Evolutionary conservation across 2,113 vertebrate genomes (phyloP), one percentile per base, ranked within the genome.

Genomic region (Myiopsitta monachus): DNA sequence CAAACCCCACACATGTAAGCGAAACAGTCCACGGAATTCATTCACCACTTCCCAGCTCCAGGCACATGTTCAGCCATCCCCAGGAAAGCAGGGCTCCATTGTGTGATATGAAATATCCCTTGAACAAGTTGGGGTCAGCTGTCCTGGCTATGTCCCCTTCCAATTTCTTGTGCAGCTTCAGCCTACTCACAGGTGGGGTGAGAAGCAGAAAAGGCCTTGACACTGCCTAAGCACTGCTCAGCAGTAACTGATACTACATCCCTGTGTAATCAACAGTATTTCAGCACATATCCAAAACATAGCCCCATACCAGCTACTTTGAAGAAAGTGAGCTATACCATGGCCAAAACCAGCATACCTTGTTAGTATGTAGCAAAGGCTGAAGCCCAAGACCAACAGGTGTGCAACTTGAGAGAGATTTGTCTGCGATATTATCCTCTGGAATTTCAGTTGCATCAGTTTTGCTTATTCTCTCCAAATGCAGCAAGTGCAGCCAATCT

Each of bases 71-170:
- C 26, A 38, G 4, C 55, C 59, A 7, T 39, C 18, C 33, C 36
- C 16, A 15, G 0, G 0, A 18, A 63, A 38, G 31, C 18, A 75
- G 31, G 12, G 41, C 22, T 87, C 31, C 5, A 7, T 5, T 54
- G 11, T 44, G 22, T 81, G 41, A 3, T 69, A 41, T 43, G 36
- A 17, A 76, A 64, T 70, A 51, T 55, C 36, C 52, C 47, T 70
- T 17, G 31, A 63, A 41, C 38, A n/a, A 62, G 26, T 46, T 75
- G 68, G 43, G 17, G 26, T 68, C 39, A 69, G 18, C 41, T 63
- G 36, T 55, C 22, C 10, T 18, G 43, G 36, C 47, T 63, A 11
- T 76, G 31, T 70, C 36, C 19, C 9, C 14, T 51, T 57, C 11
- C 15, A 44, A 22, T 23, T 82, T 64, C 47, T 55, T 51, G 43